Percentiles rank a stretch among this genome's conserved stretches.
phyloP scores from a whole-genome alignment of 2,888 invertebrate species.

The Oscheius sp. region DNA sequence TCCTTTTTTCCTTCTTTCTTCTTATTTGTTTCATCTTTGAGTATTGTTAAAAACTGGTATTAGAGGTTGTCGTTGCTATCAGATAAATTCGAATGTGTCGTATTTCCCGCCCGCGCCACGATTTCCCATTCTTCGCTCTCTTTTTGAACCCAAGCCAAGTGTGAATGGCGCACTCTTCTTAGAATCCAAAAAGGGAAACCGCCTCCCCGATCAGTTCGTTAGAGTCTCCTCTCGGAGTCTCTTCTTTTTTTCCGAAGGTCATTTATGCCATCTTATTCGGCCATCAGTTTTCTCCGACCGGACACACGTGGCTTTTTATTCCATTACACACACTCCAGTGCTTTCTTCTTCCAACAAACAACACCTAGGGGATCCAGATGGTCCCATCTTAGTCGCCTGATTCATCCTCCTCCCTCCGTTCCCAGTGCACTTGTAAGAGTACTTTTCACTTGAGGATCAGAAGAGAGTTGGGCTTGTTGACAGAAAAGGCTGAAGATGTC shows the following conservation, averaged over 20 bases:
- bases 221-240: background rate
- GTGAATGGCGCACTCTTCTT: slow-evolving; percentile 8
- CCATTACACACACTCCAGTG: slow-evolving; percentile 22
- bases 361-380: background rate
- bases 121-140: background rate
- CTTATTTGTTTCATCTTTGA: background rate
- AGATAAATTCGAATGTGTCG: background rate
- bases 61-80: background rate
- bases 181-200: background rate
- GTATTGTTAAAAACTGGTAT: background rate
- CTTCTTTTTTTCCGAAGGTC: background rate
- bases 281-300: background rate
- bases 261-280: background rate
- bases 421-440: background rate
- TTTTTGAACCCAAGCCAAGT: background rate
- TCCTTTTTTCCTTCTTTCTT: background rate
- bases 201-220: background rate
- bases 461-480: no score
- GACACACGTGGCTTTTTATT: slow-evolving; percentile 27
- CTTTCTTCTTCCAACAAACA: slow-evolving; percentile 24
- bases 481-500: no score
- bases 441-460: no score
- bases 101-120: background rate
- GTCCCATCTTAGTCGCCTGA: no score
- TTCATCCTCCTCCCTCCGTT: background rate